phyloP scores from a whole-genome alignment of 1,140 invertebrate genomes.

The Drosophila saltans region DNA sequence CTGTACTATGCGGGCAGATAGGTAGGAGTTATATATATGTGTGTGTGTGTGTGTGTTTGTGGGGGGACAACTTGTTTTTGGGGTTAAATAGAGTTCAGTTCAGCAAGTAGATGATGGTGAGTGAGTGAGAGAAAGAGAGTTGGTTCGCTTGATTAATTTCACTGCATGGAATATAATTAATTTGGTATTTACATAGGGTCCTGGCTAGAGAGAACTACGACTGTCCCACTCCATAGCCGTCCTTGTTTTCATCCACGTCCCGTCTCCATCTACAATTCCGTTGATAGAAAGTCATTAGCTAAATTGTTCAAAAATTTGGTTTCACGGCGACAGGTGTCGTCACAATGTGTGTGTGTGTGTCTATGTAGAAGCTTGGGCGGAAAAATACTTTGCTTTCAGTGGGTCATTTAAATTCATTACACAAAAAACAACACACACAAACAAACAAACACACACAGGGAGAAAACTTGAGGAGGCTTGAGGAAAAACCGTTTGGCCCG shows the following conservation, averaged over 20 bases:
- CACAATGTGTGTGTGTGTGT: slow-evolving; percentile 40
- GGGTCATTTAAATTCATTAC: slow-evolving; percentile 79
- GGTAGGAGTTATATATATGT: background rate
- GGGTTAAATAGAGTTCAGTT: slow-evolving; percentile 77
- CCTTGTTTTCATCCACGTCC: background rate
- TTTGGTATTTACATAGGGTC: slow-evolving; percentile 63
- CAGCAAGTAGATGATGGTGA: slow-evolving; percentile 44
- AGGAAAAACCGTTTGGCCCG: slow-evolving; percentile 35
- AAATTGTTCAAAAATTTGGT: slow-evolving; percentile 71
- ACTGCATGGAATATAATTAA: slow-evolving; percentile 78
- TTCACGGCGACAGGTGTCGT: slow-evolving; percentile 70
- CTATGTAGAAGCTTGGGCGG: slow-evolving; percentile 4
- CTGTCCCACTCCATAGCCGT: background rate
- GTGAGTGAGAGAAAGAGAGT: background rate
- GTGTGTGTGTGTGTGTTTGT: background rate
- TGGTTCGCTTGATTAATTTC: slow-evolving; percentile 77
- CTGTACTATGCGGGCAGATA: slow-evolving; percentile 17
- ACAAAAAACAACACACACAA: slow-evolving; percentile 58
- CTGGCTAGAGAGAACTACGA: background rate
- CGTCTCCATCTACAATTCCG: background rate
- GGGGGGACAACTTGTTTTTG: slow-evolving; percentile 55
- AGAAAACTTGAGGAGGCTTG: slow-evolving; percentile 1
- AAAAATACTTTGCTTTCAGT: slow-evolving; percentile 67
- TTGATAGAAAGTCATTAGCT: slow-evolving; percentile 66
- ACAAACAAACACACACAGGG: background rate